Evolutionary conservation across 2,888 invertebrate genomes (phyloP), one percentile per base, ranked within the genome.

Genomic region (Scelioninae gen. 1): DNA sequence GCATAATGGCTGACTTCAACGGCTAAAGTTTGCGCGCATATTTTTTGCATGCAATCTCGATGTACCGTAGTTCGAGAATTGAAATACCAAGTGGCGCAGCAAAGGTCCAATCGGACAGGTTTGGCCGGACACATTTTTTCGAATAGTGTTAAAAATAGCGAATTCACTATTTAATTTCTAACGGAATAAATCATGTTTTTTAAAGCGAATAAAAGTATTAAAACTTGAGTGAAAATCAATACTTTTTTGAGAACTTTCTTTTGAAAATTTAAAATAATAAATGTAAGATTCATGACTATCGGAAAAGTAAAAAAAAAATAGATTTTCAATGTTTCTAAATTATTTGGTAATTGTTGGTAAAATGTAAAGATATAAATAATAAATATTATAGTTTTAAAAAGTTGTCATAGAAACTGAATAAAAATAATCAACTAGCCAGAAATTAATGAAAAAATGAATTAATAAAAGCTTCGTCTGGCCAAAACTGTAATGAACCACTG

Each of bases 1-100:
- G 87, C 87, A 85, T 87, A 88, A 89, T 87, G 86, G 83, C 86
- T 84, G 83, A 85, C 84, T 87, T 86, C 86, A 88, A 87, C 88
- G 88, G 86, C 85, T 82, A 82, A 89, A 89, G 83, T 89, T 88
- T 84, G 80, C 43, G 62, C 83, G 60, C 86, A 85, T 69, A 77
- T 86, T 88, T 86, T 89, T 88, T 85, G 86, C 85, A 69, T 74
- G 60, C 87, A 85, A 86, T 87, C 87, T 86, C 85, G 85, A 86
- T 85, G 84, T 84, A 85, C 51, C 32, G 47, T 47, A 16, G 55
- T 74, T 74, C 66, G 51, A 9, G 55, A 74, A 80, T 74, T 74
- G 79, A 80, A 80, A 80, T 74, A 66, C 43, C 68, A 68, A 80
- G 71, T 72, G 16, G 51, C 34, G 13, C 29, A 16, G 34, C 53